Evolutionary conservation across 2,113 vertebrate genomes (phyloP).

Genomic region (Podilymbus podiceps): DNA sequence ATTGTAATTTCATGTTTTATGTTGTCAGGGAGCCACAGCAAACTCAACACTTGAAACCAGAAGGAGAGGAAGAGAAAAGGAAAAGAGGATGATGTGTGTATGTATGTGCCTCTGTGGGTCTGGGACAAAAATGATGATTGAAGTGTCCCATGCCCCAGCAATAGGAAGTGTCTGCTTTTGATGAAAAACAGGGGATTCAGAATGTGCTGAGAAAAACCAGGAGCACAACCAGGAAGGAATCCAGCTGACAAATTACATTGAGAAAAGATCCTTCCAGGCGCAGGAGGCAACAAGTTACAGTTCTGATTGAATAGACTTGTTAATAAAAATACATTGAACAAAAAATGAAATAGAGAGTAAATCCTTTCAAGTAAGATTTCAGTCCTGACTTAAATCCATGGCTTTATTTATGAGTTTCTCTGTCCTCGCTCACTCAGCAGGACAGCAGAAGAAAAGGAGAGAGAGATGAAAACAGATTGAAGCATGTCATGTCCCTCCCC

Average conservation of each 20-base stretch:
- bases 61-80: background rate
- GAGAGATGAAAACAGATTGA: background rate
- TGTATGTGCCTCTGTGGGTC: no score
- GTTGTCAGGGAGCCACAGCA: background rate
- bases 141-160: background rate
- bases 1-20: background rate
- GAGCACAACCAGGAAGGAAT: background rate
- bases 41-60: background rate
- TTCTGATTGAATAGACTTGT: slow-evolving; percentile 41
- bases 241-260: slow-evolving; percentile 1
- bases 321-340: slow-evolving; percentile 36
- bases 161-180: background rate
- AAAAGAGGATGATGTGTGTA: background rate
- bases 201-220: background rate
- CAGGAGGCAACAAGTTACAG: background rate
- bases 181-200: background rate
- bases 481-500: background rate
- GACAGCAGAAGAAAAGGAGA: background rate
- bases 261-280: slow-evolving; percentile 6
- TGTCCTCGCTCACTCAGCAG: background rate
- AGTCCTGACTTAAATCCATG: background rate
- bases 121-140: background rate
- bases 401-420: background rate
- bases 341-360: slow-evolving; percentile 13
- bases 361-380: slow-evolving; percentile 49